phyloP scores from a whole-genome alignment of 2,888 invertebrate genomes.

The Drosophila putrida region DNA sequence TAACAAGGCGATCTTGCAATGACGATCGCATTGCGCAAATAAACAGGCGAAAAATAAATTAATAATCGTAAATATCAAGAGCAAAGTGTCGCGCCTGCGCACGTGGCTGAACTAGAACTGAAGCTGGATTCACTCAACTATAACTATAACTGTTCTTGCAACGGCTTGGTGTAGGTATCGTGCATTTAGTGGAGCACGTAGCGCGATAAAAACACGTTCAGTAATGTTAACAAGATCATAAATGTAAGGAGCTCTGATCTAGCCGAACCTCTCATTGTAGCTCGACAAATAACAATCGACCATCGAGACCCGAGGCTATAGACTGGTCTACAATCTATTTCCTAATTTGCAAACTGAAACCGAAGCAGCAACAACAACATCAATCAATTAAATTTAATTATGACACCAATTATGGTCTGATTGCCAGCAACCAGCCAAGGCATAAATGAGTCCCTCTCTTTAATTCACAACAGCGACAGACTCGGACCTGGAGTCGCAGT shows the following conservation, averaged over 20 bases:
- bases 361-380: slow-evolving; percentile 27
- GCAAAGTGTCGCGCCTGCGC: slow-evolving; percentile 70
- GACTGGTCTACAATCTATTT: slow-evolving; percentile 44
- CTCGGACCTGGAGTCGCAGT: neutral
- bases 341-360: slow-evolving; percentile 73
- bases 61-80: slow-evolving; percentile 82
- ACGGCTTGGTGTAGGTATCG: slow-evolving; percentile 46
- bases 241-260: slow-evolving; percentile 72
- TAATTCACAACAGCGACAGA: neutral
- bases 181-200: slow-evolving; percentile 57
- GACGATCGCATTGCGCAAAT: slow-evolving; percentile 58
- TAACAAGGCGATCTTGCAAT: slow-evolving; percentile 59
- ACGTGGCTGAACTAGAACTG: slow-evolving; percentile 52
- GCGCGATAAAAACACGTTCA: slow-evolving; percentile 51
- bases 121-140: neutral
- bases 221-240: slow-evolving; percentile 79
- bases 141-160: slow-evolving; percentile 69
- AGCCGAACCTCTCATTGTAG: slow-evolving; percentile 51
- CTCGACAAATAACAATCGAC: neutral
- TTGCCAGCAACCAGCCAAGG: slow-evolving; percentile 57
- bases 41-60: slow-evolving; percentile 81
- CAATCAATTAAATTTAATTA: slow-evolving; percentile 81
- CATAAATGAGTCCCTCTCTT: slow-evolving; percentile 42
- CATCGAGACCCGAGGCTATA: neutral
- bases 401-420: slow-evolving; percentile 80